phyloP scores from a whole-genome alignment of 2,888 invertebrate species.

The Noctua pronuba region DNA sequence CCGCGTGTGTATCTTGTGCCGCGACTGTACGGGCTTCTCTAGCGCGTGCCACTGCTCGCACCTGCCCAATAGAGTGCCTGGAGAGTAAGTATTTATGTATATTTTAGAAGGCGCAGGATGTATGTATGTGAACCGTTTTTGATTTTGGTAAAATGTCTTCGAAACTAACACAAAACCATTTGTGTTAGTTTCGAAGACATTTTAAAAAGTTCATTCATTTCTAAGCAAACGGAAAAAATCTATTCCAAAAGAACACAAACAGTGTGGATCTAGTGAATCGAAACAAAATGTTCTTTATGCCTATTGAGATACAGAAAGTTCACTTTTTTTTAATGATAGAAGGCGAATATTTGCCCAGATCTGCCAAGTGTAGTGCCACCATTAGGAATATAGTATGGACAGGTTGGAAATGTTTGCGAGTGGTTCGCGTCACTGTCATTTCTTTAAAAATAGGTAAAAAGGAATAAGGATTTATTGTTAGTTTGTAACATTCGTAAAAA shows the following conservation, averaged over 20 bases:
- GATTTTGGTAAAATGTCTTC: too few species aligned
- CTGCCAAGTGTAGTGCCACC: too few species aligned
- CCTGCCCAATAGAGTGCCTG: constrained; percentile 95
- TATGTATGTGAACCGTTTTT: not conserved
- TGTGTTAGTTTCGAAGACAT: not conserved
- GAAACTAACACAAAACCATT: too few species aligned
- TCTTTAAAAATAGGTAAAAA: too few species aligned
- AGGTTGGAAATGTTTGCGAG: not conserved
- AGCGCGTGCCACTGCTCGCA: constrained; percentile 90
- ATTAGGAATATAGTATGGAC: not conserved
- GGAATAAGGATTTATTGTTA: too few species aligned
- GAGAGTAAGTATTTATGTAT: constrained; percentile 92
- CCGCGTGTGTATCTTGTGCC: constrained; percentile 97
- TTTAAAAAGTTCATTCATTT: not conserved
- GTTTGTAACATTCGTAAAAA: too few species aligned
- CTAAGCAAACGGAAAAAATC: not conserved
- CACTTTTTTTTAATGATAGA: too few species aligned
- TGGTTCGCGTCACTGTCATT: not conserved
- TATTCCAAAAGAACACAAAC: not conserved
- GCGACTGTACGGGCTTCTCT: constrained; percentile 98
- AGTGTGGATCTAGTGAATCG: not conserved
- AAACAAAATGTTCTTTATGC: too few species aligned
- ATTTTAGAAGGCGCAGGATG: too few species aligned
- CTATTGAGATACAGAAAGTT: too few species aligned
- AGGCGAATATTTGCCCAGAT: too few species aligned